Conservation (phyloP, 2,797 vertebrate species). For the Petrocephalus schoutedeni region DNA sequence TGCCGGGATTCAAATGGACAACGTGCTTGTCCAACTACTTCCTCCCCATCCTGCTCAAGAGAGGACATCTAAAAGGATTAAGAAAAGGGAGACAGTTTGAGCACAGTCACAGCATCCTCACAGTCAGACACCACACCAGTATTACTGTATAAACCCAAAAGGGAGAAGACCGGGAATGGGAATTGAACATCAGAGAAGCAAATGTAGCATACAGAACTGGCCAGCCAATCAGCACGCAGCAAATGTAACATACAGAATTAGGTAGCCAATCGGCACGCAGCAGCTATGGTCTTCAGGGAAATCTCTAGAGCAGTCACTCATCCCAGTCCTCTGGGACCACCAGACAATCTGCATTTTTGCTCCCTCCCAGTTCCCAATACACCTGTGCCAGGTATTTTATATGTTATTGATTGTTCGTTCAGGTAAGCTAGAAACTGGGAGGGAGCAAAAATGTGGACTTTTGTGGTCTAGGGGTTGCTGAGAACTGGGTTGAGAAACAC, state of each 20-base stretch:
- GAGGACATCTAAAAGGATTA: conserved; percentile 65
- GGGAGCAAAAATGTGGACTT: background rate
- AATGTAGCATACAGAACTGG: background rate
- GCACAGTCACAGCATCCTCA: background rate
- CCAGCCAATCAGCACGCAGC: background rate
- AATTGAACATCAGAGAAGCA: background rate
- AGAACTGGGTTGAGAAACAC: background rate
- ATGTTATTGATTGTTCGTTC: background rate
- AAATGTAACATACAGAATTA: background rate
- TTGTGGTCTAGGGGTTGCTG: background rate
- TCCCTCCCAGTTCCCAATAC: background rate
- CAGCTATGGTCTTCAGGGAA: background rate
- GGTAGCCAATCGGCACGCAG: background rate
- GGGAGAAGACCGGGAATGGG: background rate
- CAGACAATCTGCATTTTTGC: background rate
- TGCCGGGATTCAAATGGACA: conserved; percentile 89
- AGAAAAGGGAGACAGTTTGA: background rate
- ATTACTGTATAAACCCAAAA: background rate
- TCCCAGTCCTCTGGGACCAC: background rate
- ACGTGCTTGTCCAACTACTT: conserved; percentile 82
- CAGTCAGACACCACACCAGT: background rate
- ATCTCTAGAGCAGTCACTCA: background rate
- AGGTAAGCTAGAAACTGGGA: background rate
- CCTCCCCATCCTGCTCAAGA: conserved; percentile 82
- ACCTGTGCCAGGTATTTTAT: background rate